Percentiles rank a stretch among this genome's conserved stretches.
These are phyloP conservation scores for Mormyrops attenuatus DNA, from an alignment of 2,797 vertebrate genomes.

Conservation along the genomic window DNA sequence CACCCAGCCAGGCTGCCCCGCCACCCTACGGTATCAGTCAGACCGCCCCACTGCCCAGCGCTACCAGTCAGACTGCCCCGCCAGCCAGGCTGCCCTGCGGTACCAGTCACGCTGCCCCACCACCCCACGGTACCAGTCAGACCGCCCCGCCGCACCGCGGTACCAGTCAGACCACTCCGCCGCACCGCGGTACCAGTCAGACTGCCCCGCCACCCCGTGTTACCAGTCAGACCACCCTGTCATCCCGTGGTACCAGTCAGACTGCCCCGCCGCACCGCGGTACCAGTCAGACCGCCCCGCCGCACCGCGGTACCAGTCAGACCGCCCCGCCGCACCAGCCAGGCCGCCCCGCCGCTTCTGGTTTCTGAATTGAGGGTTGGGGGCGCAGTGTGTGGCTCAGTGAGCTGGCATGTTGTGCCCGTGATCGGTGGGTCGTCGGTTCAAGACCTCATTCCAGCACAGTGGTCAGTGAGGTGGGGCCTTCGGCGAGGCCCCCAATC, in stretches of 20 bases:
- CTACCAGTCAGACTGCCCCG: neutral
- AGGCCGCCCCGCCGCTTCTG: neutral
- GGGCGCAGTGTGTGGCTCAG: neutral
- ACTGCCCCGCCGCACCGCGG: accelerated
- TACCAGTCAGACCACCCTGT: too few species aligned
- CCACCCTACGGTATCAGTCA: too few species aligned
- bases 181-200: too few species aligned
- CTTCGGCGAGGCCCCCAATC: neutral
- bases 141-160: accelerated
- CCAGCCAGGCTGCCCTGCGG: too few species aligned
- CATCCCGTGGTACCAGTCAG: too few species aligned
- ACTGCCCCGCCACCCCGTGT: too few species aligned
- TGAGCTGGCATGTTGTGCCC: neutral
- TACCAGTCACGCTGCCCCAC: too few species aligned
- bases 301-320: neutral
- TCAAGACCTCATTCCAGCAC: neutral
- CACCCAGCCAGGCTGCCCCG: neutral
- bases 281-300: too few species aligned
- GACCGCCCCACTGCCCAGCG: too few species aligned
- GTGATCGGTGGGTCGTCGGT: neutral
- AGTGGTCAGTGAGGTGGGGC: neutral
- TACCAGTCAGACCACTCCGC: neutral
- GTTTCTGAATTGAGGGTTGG: neutral
- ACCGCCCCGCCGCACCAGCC: too few species aligned
- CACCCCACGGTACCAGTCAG: neutral